Conservation (phyloP, 2,797 vertebrate genomes). For the Alfaro cultratus region DNA sequence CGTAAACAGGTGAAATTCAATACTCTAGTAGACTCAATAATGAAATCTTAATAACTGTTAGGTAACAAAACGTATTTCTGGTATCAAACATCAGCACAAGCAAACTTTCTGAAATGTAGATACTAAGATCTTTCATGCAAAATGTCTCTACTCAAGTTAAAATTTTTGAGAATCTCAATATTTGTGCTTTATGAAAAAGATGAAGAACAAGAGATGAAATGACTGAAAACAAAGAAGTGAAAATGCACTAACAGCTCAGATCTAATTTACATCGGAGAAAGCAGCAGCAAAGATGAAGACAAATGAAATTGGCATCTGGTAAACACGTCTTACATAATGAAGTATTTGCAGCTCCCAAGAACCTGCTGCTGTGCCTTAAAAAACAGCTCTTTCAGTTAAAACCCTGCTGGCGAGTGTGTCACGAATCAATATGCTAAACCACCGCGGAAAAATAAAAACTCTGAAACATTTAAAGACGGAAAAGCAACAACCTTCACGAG, state of each 20-base stretch:
- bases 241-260: conserved; percentile 3
- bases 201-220: background rate
- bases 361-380: conserved; percentile 59
- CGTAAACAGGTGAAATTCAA: background rate
- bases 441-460: conserved; percentile 20
- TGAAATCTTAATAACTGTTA: background rate
- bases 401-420: conserved; percentile 18
- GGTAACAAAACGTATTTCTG: background rate
- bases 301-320: conserved; percentile 58
- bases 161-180: background rate
- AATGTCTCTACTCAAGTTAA: background rate
- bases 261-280: conserved; percentile 5
- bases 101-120: background rate
- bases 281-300: conserved; percentile 32
- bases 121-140: background rate
- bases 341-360: conserved; percentile 53
- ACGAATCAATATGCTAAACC: conserved; percentile 27
- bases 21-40: background rate
- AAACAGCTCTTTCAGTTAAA: conserved; percentile 47
- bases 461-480: conserved; percentile 27
- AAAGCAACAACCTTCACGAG: conserved; percentile 41
- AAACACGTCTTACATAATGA: conserved; percentile 68
- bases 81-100: background rate
- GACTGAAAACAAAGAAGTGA: background rate
- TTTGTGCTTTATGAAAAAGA: background rate